Evolutionary conservation across 2,888 invertebrate species (phyloP).

Genomic region (Ceriagrion tenellum): DNA sequence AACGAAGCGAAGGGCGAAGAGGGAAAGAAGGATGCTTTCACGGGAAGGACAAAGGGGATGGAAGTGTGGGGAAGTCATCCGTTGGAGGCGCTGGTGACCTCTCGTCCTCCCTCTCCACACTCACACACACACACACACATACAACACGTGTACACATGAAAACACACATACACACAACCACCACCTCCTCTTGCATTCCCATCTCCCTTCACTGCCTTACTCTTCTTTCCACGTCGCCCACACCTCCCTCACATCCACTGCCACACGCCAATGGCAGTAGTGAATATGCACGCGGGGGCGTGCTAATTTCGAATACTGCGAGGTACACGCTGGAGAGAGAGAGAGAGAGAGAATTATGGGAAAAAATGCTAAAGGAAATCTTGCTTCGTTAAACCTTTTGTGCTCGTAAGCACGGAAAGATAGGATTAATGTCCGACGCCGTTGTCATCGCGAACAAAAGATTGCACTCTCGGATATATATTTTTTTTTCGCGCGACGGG

Average conservation of each 20-base stretch:
- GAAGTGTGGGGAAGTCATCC: slow-evolving; percentile 54
- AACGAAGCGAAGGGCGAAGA: slow-evolving; percentile 1
- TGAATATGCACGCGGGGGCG: slow-evolving; percentile 50
- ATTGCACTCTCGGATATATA: background rate
- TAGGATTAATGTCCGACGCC: slow-evolving; percentile 40
- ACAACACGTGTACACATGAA: too few relatives aligned
- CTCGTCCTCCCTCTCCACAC: background rate
- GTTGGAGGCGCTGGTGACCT: slow-evolving; percentile 43
- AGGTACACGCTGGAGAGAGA: background rate
- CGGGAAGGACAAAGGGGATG: background rate
- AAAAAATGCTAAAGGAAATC: slow-evolving; percentile 33
- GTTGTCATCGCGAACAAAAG: background rate
- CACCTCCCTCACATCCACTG: background rate
- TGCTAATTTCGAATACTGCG: slow-evolving; percentile 48
- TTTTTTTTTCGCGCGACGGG: slow-evolving; percentile 13
- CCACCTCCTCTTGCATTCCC: background rate
- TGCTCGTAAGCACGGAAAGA: slow-evolving; percentile 50
- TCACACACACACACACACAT: too few relatives aligned
- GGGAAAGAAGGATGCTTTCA: slow-evolving; percentile 37
- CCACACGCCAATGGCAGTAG: background rate
- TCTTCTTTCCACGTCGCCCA: background rate
- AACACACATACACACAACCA: background rate
- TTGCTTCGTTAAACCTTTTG: slow-evolving; percentile 52
- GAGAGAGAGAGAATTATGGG: background rate
- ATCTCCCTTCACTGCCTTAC: background rate